Base-by-base conservation (phyloP, 2,113 vertebrate genomes). In the Lophius piscatorius region DNA sequence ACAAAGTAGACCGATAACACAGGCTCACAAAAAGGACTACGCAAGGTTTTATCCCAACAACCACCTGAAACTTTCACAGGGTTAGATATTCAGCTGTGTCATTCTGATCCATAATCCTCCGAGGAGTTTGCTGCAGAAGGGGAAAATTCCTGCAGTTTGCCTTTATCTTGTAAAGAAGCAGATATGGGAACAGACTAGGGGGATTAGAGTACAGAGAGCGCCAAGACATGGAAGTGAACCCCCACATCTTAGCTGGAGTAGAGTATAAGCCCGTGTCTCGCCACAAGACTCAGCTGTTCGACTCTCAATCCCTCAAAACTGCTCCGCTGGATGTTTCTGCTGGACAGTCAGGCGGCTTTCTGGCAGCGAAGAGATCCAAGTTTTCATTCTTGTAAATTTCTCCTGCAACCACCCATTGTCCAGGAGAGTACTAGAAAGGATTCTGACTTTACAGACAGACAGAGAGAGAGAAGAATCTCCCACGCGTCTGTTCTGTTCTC, bases 181-280 rank as follows among this genome's bases (percentile, higher is more conserved):
- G 31, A 64, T 49, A 35, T 36, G 70, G 48, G 65, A 60, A 34
- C 63, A 77, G 65, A 71, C 35, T 13, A 42, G 18, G 26, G 28
- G 4, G 63, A 66, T 77, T 58, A 77, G 24, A 45, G 24, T 39
- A 24, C 44, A 8, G 39, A 51, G 59, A 21, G n/a, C n/a, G n/a
- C n/a, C n/a, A n/a, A n/a, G n/a, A n/a, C n/a, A n/a, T n/a, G 17
- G 23, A 76, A 1, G 44, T 70, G 78, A 69, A 61, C 67, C 48
- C n/a, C 56, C 18, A 1, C 31, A 22, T 10, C 47, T 60, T 14
- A 13, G 44, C 41, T 24, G 56, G 14, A 51, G 40, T 48, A 60
- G 20, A 42, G 29, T 22, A 23, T 59, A 66, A 76, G 47, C 63
- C 23, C 0, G 14, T 16, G 79, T 78, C 65, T 81, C 64, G 62